Conservation (phyloP, 2,888 invertebrate species). For the Lasioglossum oenotherae region DNA sequence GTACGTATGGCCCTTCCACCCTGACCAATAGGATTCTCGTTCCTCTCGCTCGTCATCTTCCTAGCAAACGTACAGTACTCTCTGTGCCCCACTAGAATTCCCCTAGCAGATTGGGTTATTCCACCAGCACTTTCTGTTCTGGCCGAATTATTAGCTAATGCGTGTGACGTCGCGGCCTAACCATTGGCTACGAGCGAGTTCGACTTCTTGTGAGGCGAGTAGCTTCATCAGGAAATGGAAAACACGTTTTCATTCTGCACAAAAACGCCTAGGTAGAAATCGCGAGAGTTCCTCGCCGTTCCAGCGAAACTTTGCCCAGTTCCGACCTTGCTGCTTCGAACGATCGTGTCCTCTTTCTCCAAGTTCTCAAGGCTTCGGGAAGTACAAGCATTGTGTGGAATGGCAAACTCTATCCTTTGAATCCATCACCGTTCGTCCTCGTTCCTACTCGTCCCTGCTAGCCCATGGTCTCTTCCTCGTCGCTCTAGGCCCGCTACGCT, state of each 20-base stretch:
- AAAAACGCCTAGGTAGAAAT: background rate
- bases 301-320: background rate
- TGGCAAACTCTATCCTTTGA: background rate
- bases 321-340: background rate
- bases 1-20: no score
- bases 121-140: no score
- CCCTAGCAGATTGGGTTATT: no score
- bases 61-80: no score
- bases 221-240: no score
- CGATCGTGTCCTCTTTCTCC: conserved; percentile 12
- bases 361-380: conserved; percentile 16
- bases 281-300: background rate
- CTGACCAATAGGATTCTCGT: no score
- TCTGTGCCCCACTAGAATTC: no score
- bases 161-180: no score
- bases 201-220: no score
- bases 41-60: no score
- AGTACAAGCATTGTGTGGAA: background rate
- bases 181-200: no score
- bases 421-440: background rate
- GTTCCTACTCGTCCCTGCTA: background rate
- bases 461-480: background rate
- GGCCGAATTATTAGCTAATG: no score
- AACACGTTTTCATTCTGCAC: background rate
- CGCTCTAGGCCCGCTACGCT: background rate